Evolutionary conservation across 2,113 vertebrate genomes (phyloP).

Genomic region (Mesocricetus auratus): DNA sequence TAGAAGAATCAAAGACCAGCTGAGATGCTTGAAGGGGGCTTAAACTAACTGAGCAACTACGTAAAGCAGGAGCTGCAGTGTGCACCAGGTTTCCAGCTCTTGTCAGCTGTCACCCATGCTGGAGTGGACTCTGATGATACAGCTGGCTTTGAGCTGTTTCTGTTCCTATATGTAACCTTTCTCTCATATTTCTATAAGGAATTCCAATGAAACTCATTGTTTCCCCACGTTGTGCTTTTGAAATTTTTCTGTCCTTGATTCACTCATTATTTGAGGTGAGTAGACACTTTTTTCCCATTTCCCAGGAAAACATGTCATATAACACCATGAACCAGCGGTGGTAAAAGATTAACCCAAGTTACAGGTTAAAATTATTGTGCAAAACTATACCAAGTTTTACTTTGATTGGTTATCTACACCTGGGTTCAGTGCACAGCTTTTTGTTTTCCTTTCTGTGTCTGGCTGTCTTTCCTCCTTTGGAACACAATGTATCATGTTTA

Average conservation of each 20-base stretch:
- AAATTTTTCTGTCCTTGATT: neutral
- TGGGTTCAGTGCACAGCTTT: neutral
- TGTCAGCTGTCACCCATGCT: neutral
- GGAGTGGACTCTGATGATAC: neutral
- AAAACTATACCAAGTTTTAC: neutral
- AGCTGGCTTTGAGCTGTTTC: neutral
- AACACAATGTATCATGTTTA: neutral
- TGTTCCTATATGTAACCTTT: neutral
- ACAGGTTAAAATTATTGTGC: neutral
- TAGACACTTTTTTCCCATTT: neutral
- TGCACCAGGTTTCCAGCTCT: neutral
- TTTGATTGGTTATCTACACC: neutral
- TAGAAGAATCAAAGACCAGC: neutral
- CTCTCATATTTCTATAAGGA: neutral
- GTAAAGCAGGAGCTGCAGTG: neutral
- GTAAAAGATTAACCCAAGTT: neutral
- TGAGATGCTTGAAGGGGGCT: neutral
- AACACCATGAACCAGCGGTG: neutral
- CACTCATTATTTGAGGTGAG: neutral
- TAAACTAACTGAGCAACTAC: neutral
- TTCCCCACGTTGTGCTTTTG: neutral
- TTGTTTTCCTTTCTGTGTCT: conserved; percentile 13
- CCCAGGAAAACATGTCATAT: neutral
- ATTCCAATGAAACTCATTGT: neutral
- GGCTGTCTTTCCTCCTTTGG: neutral